phyloP scores from a whole-genome alignment of 2,797 vertebrate species.

The Trematomus bernacchii region DNA sequence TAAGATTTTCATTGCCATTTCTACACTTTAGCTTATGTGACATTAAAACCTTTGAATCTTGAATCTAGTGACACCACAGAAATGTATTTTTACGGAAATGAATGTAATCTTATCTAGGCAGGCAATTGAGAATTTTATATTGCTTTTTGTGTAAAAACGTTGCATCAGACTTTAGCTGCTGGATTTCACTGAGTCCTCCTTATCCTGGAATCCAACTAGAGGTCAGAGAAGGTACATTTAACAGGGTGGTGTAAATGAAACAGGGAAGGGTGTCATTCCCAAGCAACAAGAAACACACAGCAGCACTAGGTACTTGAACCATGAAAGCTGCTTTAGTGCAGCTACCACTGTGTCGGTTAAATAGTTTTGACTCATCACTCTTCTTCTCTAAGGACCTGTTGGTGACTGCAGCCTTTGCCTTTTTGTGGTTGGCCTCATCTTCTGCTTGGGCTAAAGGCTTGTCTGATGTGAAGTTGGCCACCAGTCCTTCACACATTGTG shows the following conservation, averaged over 20 bases:
- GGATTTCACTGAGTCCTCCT: slow-evolving; percentile 4
- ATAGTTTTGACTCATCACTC: neutral
- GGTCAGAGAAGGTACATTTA: slow-evolving; percentile 51
- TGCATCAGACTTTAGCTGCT: slow-evolving; percentile 7
- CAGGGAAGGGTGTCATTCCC: slow-evolving; percentile 38
- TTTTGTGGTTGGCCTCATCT: slow-evolving; percentile 93
- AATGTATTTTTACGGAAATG: too few relatives aligned
- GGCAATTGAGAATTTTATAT: slow-evolving; percentile 9
- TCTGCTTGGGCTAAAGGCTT: slow-evolving; percentile 96
- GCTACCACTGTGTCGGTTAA: neutral
- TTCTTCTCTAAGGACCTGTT: slow-evolving; percentile 88
- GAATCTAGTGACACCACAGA: too few relatives aligned
- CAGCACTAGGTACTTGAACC: neutral
- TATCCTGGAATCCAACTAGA: slow-evolving; percentile 29
- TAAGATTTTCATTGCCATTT: too few relatives aligned
- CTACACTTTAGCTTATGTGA: too few relatives aligned
- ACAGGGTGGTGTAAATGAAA: slow-evolving; percentile 71
- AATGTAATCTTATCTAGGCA: neutral
- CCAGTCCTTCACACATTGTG: slow-evolving; percentile 68
- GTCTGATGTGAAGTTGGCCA: slow-evolving; percentile 89
- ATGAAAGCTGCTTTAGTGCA: slow-evolving; percentile 9
- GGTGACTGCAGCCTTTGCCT: slow-evolving; percentile 89
- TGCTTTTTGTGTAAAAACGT: neutral
- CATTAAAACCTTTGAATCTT: too few relatives aligned
- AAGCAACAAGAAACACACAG: neutral